Conservation (phyloP, 2,797 vertebrate genomes). For the Pempheris klunzingeri region DNA sequence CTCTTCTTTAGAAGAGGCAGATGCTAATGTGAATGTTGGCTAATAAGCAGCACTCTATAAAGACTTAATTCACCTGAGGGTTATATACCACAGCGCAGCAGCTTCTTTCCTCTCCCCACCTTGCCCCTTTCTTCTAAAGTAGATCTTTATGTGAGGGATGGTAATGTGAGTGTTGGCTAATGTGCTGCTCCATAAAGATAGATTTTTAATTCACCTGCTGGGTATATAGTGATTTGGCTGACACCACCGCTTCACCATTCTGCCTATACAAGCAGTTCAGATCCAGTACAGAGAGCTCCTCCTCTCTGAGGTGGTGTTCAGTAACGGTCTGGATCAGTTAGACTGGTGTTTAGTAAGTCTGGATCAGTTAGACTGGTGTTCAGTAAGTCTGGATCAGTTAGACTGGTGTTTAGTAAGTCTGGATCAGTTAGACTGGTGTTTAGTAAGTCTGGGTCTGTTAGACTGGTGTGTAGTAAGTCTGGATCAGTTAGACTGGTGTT, state of each 20-base stretch:
- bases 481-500: too few species aligned
- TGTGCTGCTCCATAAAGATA: constrained; percentile 77
- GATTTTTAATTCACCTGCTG: constrained; percentile 79
- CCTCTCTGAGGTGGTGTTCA: too few species aligned
- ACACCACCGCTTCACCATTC: constrained; percentile 52
- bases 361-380: too few species aligned
- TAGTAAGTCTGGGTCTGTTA: too few species aligned
- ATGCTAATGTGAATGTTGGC: constrained; percentile 74
- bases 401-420: too few species aligned
- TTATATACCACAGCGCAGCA: constrained; percentile 56
- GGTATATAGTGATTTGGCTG: constrained; percentile 62
- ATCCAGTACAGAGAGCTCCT: constrained; percentile 46
- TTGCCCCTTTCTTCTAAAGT: constrained; percentile 44
- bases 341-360: too few species aligned
- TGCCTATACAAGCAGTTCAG: constrained; percentile 60
- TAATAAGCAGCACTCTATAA: constrained; percentile 61
- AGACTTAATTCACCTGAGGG: constrained; percentile 71
- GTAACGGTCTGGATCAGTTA: too few species aligned
- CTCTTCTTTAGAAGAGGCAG: constrained; percentile 44
- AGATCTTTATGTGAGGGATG: constrained; percentile 71
- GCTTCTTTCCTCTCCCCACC: constrained; percentile 19
- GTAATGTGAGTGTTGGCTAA: constrained; percentile 77
- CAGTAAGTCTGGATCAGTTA: too few species aligned
- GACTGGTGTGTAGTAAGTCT: too few species aligned
- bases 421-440: too few species aligned